A percentile compares a stretch with the other conserved stretches of the same genome.
phyloP scores from a whole-genome alignment of 2,113 vertebrate genomes.

The Dermatemys mawii region DNA sequence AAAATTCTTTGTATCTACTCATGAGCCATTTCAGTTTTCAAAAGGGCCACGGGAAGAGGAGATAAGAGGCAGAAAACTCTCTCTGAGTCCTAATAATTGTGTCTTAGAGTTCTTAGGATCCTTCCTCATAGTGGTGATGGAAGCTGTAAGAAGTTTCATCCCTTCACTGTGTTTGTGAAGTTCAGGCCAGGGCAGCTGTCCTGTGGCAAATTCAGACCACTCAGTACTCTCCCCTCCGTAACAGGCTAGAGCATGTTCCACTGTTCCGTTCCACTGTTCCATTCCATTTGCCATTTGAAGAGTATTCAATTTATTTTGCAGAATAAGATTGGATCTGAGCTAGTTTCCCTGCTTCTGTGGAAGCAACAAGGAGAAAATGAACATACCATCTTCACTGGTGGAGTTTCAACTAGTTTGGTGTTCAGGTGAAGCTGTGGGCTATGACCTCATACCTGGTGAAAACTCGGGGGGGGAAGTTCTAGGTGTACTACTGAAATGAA shows the following conservation, averaged over 20 bases:
- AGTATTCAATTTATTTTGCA: background rate
- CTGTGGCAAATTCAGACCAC: background rate
- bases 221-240: background rate
- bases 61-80: background rate
- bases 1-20: too few relatives aligned
- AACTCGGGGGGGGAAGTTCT: background rate
- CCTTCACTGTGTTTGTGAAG: background rate
- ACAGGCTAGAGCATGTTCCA: background rate
- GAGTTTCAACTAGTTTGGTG: background rate
- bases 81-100: background rate
- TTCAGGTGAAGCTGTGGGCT: background rate
- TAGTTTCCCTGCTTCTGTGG: background rate
- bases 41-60: background rate
- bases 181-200: background rate
- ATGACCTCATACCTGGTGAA: background rate
- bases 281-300: background rate
- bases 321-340: background rate
- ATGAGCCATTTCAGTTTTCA: background rate
- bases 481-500: background rate
- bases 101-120: background rate
- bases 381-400: background rate
- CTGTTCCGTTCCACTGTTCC: background rate
- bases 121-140: background rate
- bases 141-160: background rate
- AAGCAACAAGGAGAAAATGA: background rate